Evolutionary conservation across 2,113 vertebrate species (phyloP).

Genomic region (Leiothrix lutea): DNA sequence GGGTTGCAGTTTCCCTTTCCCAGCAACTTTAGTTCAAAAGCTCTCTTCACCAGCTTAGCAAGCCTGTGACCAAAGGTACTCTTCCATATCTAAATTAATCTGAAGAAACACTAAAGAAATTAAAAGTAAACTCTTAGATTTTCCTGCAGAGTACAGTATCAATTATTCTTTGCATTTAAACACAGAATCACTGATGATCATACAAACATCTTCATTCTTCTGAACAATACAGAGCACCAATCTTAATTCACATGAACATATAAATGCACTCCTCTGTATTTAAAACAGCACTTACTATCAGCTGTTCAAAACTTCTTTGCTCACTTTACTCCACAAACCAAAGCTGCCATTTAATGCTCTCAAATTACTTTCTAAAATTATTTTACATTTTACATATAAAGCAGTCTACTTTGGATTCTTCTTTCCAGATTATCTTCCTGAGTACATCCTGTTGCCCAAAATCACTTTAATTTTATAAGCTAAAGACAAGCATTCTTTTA

Average conservation of each 20-base stretch:
- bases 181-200: background rate
- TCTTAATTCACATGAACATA: background rate
- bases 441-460: background rate
- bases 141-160: background rate
- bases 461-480: background rate
- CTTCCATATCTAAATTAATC: background rate
- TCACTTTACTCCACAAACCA: background rate
- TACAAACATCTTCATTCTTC: background rate
- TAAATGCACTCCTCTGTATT: background rate
- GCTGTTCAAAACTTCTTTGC: background rate
- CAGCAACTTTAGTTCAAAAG: background rate
- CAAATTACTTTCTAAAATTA: background rate
- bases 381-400: background rate
- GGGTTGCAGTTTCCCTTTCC: background rate
- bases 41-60: background rate
- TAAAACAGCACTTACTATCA: background rate
- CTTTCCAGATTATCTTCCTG: background rate
- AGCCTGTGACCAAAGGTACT: background rate
- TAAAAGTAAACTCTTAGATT: background rate
- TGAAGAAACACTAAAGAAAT: background rate
- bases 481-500: background rate
- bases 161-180: background rate
- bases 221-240: background rate
- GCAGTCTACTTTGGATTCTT: background rate
- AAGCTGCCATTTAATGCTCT: background rate